Percentiles rank a stretch among this genome's conserved stretches.
Evolutionary conservation across 2,113 vertebrate genomes (phyloP).

Genomic region (Serinus canaria): DNA sequence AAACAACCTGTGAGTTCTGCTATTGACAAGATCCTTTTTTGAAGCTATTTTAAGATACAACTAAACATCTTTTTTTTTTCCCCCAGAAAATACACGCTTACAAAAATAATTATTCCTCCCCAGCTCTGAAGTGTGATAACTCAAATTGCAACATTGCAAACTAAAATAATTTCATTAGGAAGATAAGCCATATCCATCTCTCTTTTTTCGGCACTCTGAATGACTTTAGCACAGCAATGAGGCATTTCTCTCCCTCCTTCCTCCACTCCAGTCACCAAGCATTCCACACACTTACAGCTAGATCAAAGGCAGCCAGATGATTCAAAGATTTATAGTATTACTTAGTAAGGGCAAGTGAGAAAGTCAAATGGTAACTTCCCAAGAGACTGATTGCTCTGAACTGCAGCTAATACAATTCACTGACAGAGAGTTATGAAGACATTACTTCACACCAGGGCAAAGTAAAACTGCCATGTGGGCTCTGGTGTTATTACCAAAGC

Average conservation of each 20-base stretch:
- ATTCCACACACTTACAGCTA: neutral
- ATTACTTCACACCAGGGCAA: neutral
- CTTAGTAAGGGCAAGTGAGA: conserved; percentile 34
- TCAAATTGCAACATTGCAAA: neutral
- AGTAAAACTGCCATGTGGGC: neutral
- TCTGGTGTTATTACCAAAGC: neutral
- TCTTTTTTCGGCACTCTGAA: neutral
- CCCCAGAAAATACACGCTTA: neutral
- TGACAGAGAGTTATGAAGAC: conserved; percentile 44
- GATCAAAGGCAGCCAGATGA: conserved; percentile 14
- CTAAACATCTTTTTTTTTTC: neutral
- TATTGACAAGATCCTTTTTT: neutral
- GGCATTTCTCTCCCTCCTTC: neutral
- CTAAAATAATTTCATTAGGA: neutral
- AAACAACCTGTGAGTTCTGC: neutral
- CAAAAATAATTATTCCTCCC: neutral
- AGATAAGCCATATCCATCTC: neutral
- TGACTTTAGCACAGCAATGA: neutral
- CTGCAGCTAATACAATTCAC: conserved; percentile 15
- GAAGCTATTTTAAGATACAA: neutral
- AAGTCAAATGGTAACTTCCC: conserved; percentile 32
- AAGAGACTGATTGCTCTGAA: conserved; percentile 42
- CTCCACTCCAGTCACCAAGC: neutral
- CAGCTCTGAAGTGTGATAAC: neutral
- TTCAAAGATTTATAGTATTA: conserved; percentile 48